Conservation (phyloP, 2,888 invertebrate species). For the Arrhopalites spinosus region DNA sequence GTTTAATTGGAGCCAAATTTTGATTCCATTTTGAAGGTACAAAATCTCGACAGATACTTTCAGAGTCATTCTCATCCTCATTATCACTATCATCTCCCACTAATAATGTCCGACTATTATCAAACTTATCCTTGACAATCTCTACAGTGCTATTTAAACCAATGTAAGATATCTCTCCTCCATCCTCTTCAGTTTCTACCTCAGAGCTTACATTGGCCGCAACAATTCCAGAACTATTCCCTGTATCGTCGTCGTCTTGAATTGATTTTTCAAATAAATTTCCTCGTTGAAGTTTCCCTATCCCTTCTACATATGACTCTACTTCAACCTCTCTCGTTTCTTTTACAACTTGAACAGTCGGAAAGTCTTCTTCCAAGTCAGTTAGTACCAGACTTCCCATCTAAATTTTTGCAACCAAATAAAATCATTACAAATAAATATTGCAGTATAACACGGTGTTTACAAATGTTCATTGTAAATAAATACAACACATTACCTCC, state of each 20-base stretch:
- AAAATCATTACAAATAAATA: no score
- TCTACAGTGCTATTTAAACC: neutral
- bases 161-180: neutral
- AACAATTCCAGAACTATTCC: neutral
- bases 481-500: neutral
- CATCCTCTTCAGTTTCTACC: neutral
- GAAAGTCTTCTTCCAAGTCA: slow-evolving; percentile 49
- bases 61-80: slow-evolving; percentile 2
- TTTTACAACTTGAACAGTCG: slow-evolving; percentile 16
- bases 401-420: no score
- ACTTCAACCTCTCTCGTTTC: slow-evolving; percentile 22
- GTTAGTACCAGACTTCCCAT: slow-evolving; percentile 50
- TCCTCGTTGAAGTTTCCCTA: neutral
- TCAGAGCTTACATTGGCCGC: neutral
- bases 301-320: neutral
- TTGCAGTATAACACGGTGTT: no score
- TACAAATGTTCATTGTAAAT: no score
- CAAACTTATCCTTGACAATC: neutral
- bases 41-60: slow-evolving; percentile 37
- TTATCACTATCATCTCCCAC: neutral
- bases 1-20: slow-evolving; percentile 49
- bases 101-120: neutral
- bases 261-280: neutral
- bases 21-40: slow-evolving; percentile 56
- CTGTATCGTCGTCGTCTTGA: neutral